Evolutionary conservation across 2,113 vertebrate genomes (phyloP).

Genomic region (Actinemys pallida): DNA sequence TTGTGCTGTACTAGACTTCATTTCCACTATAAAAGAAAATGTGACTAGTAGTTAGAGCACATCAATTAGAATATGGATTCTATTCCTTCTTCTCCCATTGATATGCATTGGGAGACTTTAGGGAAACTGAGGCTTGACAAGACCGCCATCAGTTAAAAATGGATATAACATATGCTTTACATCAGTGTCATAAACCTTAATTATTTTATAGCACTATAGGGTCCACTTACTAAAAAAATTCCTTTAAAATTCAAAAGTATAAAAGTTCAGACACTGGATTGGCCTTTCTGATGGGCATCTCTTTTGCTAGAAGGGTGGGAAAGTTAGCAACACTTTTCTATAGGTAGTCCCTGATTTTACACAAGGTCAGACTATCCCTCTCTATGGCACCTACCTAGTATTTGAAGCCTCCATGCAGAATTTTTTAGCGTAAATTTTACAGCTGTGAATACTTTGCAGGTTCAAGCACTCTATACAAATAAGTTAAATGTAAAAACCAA

Average conservation of each 20-base stretch:
- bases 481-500: not conserved
- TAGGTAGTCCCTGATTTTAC: not conserved
- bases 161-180: not conserved
- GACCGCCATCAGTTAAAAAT: not conserved
- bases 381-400: not conserved
- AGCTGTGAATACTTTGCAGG: not conserved
- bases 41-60: not conserved
- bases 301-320: not conserved
- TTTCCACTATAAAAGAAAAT: not conserved
- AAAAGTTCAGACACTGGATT: not conserved
- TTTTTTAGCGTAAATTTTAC: not conserved
- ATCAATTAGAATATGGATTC: not conserved
- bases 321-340: not conserved
- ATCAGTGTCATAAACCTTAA: not conserved
- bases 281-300: slow-evolving; percentile 1
- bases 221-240: not conserved
- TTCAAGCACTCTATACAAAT: not conserved
- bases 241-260: not conserved
- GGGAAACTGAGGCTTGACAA: fast-evolving
- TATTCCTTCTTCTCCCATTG: not conserved
- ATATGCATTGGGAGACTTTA: not conserved
- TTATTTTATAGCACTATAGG: not conserved
- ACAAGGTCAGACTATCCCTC: not conserved
- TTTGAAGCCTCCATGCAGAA: not conserved
- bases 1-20: not conserved